Conservation (phyloP, 2,113 vertebrate species). For the Tapirus terrestris region DNA sequence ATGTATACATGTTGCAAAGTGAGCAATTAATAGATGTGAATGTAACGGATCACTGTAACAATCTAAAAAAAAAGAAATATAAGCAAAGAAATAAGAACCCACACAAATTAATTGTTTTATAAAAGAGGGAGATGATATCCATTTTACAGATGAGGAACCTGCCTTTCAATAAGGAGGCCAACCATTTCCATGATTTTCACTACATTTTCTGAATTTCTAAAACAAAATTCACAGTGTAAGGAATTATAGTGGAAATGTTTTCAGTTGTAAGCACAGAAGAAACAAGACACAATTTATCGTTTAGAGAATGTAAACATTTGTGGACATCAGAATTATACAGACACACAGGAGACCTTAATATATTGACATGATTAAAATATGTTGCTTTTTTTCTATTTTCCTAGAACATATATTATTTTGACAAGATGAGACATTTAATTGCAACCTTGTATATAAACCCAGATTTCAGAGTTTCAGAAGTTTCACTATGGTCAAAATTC, state of each 20-base stretch:
- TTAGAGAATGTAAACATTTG: background rate
- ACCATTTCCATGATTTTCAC: background rate
- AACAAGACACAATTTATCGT: background rate
- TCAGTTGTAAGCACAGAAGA: background rate
- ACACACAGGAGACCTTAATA: background rate
- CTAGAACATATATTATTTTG: background rate
- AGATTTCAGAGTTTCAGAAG: background rate
- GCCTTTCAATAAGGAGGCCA: background rate
- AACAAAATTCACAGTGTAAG: background rate
- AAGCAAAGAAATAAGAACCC: background rate
- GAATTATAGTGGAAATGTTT: background rate
- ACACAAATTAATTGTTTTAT: background rate
- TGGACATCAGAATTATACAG: background rate
- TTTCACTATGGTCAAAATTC: background rate
- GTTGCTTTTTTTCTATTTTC: background rate
- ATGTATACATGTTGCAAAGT: background rate
- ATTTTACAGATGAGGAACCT: background rate
- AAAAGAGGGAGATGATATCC: background rate
- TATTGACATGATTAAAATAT: background rate
- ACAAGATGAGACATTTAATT: background rate
- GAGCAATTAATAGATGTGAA: background rate
- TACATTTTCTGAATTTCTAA: background rate
- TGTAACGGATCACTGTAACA: background rate
- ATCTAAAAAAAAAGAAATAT: background rate
- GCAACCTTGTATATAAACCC: background rate